Evolutionary conservation across 2,888 invertebrate species (phyloP).

Genomic region (Latrodectus hesperus): DNA sequence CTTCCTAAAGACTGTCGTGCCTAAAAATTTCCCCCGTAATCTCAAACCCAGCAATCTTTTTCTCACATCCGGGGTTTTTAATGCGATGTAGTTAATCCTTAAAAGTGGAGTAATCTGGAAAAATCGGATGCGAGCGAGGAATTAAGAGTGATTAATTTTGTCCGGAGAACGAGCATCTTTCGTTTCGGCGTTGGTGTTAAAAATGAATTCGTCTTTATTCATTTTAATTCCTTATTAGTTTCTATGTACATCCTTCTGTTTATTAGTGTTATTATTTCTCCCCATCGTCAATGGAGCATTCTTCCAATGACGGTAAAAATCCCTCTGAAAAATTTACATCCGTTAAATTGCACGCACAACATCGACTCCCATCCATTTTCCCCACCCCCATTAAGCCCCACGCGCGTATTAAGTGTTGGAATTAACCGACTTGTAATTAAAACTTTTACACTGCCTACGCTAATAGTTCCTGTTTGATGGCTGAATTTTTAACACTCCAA

Average conservation of each 20-base stretch:
- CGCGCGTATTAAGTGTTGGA: slow-evolving; percentile 1
- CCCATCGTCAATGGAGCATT: background rate
- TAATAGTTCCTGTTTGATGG: background rate
- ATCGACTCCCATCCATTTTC: background rate
- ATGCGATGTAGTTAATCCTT: slow-evolving; percentile 14
- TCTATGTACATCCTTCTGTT: background rate
- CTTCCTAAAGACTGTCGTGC: background rate
- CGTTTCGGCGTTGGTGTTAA: background rate
- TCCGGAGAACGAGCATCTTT: background rate
- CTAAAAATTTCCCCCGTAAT: background rate
- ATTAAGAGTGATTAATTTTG: slow-evolving; percentile 25
- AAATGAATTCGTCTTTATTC: slow-evolving; percentile 8
- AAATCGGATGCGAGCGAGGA: background rate
- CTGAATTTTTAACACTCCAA: background rate
- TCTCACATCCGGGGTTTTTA: background rate
- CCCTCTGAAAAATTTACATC: slow-evolving; percentile 16
- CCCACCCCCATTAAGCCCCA: background rate
- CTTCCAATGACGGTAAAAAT: background rate
- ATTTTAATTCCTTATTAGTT: slow-evolving; percentile 6
- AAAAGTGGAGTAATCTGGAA: slow-evolving; percentile 9
- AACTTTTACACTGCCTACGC: background rate
- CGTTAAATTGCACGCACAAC: background rate
- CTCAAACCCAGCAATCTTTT: background rate
- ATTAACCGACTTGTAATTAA: slow-evolving; percentile 31
- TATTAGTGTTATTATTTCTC: background rate